phyloP scores from a whole-genome alignment of 1,140 invertebrate species.

The Saccostrea cuccullata region DNA sequence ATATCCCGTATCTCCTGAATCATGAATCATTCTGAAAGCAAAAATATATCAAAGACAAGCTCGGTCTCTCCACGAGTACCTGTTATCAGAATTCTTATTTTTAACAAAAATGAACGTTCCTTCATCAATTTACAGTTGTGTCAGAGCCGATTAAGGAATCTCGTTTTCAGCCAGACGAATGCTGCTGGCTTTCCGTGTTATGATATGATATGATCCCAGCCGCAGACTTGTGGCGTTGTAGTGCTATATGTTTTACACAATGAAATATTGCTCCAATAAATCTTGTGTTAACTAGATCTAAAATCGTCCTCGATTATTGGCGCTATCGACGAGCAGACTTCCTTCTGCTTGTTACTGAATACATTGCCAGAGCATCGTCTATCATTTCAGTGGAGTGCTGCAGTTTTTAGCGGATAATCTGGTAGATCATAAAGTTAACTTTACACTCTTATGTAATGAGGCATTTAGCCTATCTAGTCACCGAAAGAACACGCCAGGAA shows the following conservation, averaged over 20 bases:
- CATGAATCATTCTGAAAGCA: conserved; percentile 25
- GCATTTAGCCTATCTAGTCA: background rate
- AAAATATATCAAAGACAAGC: conserved; percentile 29
- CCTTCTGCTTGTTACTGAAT: conserved; percentile 1
- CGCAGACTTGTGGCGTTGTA: background rate
- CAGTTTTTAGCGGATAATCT: background rate
- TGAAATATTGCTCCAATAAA: conserved; percentile 31
- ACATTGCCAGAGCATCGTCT: conserved; percentile 3
- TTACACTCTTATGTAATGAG: conserved; percentile 22
- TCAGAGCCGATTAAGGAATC: conserved; percentile 2
- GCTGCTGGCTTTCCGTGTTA: background rate
- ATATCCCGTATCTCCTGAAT: background rate
- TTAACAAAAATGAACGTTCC: conserved; percentile 17
- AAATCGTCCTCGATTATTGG: conserved; percentile 23
- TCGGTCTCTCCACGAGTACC: background rate
- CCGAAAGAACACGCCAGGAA: background rate
- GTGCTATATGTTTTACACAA: conserved; percentile 19
- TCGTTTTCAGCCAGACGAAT: background rate
- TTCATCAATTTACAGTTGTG: conserved; percentile 29
- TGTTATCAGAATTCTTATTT: conserved; percentile 29
- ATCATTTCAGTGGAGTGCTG: background rate
- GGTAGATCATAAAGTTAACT: background rate
- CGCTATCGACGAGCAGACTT: conserved; percentile 32
- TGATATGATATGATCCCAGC: background rate
- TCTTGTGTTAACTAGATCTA: conserved; percentile 17